phyloP scores from a whole-genome alignment of 2,888 invertebrate species.

The Athripsodes cinereus region DNA sequence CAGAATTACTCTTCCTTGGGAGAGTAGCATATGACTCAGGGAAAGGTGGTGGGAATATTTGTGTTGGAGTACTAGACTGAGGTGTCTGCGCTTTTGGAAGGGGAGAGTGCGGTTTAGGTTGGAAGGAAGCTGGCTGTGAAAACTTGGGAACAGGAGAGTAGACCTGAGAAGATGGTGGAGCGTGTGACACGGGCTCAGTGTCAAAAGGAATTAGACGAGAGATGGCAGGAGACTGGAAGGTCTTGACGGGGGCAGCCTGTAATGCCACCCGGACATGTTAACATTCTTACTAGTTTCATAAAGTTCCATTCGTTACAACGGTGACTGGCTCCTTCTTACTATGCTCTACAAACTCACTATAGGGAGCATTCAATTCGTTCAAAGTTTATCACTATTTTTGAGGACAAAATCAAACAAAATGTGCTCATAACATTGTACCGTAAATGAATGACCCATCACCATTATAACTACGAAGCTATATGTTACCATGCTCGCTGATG shows the following conservation, averaged over 20 bases:
- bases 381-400: no score
- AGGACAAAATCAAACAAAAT: no score
- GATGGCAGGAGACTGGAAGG: constrained; percentile 26
- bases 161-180: constrained; percentile 35
- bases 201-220: constrained; percentile 24
- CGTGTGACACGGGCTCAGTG: constrained; percentile 36
- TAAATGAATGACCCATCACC: constrained; percentile 3
- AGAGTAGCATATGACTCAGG: constrained; percentile 12
- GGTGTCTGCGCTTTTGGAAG: constrained; percentile 15
- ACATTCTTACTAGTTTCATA: neutral
- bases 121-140: constrained; percentile 14
- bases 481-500: neutral
- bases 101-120: constrained; percentile 14
- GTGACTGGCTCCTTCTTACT: neutral
- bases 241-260: constrained; percentile 26
- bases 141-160: constrained; percentile 36
- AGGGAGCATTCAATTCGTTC: no score
- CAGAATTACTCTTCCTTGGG: constrained; percentile 11
- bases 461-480: neutral
- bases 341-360: no score
- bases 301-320: neutral
- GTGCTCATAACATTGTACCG: no score
- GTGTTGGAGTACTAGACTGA: constrained; percentile 20
- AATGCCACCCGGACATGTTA: constrained; percentile 24
- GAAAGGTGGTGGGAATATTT: constrained; percentile 25